These are phyloP conservation scores for Drosophila pseudotalamancana DNA, from an alignment of 2,888 invertebrate species.

Conservation along the genomic window DNA sequence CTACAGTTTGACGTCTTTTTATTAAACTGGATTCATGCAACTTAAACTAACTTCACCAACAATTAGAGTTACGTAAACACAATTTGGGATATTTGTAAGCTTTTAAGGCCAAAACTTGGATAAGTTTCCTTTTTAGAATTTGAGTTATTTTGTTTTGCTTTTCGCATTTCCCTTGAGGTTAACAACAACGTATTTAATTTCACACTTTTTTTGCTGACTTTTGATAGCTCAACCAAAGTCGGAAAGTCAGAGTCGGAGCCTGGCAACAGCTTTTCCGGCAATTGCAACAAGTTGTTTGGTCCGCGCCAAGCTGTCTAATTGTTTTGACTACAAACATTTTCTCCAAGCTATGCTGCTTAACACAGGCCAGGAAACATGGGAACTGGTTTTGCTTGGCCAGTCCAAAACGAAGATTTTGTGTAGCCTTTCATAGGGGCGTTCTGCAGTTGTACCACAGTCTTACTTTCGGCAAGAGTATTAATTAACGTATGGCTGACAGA, in stretches of 20 bases:
- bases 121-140: not conserved
- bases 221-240: conserved; percentile 15
- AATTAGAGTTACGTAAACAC: no score
- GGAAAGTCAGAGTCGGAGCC: conserved; percentile 18
- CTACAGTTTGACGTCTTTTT: no score
- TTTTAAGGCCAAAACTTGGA: conserved; percentile 1
- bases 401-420: conserved; percentile 38
- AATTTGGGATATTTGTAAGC: no score
- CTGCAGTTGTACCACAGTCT: conserved; percentile 17
- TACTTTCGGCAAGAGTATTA: conserved; percentile 22
- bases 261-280: conserved; percentile 33
- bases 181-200: conserved; percentile 51
- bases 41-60: no score
- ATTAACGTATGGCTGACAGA: conserved; percentile 23
- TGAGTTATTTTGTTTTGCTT: conserved; percentile 17
- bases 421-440: not conserved
- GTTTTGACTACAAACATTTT: conserved; percentile 69
- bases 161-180: conserved; percentile 31
- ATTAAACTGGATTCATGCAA: no score
- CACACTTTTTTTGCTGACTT: conserved; percentile 59
- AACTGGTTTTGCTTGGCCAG: conserved; percentile 50
- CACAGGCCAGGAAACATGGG: conserved; percentile 12
- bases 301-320: conserved; percentile 58
- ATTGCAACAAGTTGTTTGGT: conserved; percentile 61
- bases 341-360: conserved; percentile 51